A percentile compares a stretch with the other conserved stretches of the same genome.
phyloP scores from a whole-genome alignment of 1,140 invertebrate species.

The Orchestia grillus region DNA sequence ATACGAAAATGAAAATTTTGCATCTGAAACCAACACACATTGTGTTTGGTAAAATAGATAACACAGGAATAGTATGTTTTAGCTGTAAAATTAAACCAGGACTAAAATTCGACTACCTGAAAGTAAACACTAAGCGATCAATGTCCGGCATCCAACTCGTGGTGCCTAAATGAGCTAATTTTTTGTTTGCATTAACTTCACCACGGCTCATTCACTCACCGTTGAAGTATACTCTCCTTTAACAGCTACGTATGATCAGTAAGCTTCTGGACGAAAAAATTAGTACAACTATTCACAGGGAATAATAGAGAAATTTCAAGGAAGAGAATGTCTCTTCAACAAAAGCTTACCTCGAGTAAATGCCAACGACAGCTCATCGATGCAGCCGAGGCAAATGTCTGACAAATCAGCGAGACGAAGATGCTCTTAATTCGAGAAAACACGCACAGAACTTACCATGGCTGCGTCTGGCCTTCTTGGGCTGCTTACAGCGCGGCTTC shows the following conservation, averaged over 20 bases:
- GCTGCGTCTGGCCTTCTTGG: constrained; percentile 84
- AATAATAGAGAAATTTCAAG: not conserved
- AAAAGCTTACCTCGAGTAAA: not conserved
- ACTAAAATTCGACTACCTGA: not conserved
- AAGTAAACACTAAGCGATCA: not conserved
- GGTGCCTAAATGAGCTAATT: too few relatives aligned
- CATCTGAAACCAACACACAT: too few relatives aligned
- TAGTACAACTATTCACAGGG: not conserved
- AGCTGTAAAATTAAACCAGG: not conserved
- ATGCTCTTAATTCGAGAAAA: not conserved
- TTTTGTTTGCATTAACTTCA: too few relatives aligned
- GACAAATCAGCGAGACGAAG: not conserved
- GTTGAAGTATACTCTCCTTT: not conserved
- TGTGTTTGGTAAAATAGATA: too few relatives aligned
- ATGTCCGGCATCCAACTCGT: too few relatives aligned
- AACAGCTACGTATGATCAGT: too few relatives aligned
- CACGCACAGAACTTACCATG: constrained; percentile 40
- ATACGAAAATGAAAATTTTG: too few relatives aligned
- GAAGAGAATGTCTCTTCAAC: not conserved
- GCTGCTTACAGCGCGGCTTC: constrained; percentile 80
- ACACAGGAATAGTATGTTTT: too few relatives aligned
- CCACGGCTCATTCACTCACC: too few relatives aligned
- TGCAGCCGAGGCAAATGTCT: not conserved
- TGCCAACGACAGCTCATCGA: not conserved
- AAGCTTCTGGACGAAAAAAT: too few relatives aligned